These are phyloP conservation scores for Anastrepha obliqua DNA, from an alignment of 1,140 invertebrate genomes.

Conservation along the genomic window DNA sequence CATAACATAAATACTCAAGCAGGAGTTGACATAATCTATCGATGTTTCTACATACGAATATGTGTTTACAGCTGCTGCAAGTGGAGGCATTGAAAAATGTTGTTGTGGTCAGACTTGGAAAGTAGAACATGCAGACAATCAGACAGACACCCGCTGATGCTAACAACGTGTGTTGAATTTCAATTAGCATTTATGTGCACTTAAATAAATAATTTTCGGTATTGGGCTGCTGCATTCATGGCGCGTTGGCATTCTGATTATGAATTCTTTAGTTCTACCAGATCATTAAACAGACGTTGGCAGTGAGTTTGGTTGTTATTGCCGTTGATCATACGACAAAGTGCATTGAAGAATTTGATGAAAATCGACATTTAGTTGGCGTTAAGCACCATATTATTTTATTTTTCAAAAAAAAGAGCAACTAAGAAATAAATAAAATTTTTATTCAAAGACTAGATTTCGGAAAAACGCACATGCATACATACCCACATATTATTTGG, in stretches of 20 bases:
- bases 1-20: neutral
- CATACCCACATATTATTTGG: neutral
- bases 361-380: slow-evolving; percentile 21
- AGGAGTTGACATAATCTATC: neutral
- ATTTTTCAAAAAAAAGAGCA: neutral
- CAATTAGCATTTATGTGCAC: neutral
- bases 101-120: neutral
- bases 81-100: too few relatives aligned
- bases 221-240: neutral
- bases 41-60: neutral
- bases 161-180: slow-evolving; percentile 21
- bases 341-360: neutral
- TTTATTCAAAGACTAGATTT: slow-evolving; percentile 13
- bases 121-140: neutral
- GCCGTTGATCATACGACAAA: neutral
- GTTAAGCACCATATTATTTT: neutral
- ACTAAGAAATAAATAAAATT: neutral
- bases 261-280: neutral
- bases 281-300: neutral
- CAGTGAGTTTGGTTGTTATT: neutral
- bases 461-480: neutral
- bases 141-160: slow-evolving; percentile 8
- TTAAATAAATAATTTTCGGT: slow-evolving; percentile 6
- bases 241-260: neutral
- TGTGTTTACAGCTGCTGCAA: neutral